phyloP scores from a whole-genome alignment of 2,797 vertebrate species.

The Falco naumanni region DNA sequence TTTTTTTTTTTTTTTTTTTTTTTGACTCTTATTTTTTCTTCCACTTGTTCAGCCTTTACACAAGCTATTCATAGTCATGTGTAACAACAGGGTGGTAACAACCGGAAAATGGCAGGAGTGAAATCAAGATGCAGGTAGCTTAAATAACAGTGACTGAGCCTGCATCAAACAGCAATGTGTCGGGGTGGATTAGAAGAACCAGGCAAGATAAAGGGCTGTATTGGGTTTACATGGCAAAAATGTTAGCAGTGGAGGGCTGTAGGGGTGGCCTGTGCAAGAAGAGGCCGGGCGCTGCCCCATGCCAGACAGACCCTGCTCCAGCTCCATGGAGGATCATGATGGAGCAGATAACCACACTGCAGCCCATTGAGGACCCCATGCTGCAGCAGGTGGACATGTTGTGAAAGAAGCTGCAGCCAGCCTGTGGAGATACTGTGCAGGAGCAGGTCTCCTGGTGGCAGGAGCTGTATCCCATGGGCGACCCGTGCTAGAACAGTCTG shows the following conservation, averaged over 20 bases:
- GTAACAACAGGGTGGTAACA: background rate
- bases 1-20: too few species aligned
- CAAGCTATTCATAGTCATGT: background rate
- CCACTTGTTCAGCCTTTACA: background rate
- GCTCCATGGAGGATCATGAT: fast-evolving
- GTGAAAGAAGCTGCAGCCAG: background rate
- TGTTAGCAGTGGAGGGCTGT: background rate
- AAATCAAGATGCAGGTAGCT: background rate
- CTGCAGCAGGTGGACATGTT: too few species aligned
- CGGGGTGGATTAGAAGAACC: background rate
- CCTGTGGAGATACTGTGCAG: background rate
- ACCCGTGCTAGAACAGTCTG: background rate
- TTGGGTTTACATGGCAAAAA: background rate
- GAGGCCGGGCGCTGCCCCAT: background rate
- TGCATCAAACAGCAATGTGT: background rate
- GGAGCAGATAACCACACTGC: background rate
- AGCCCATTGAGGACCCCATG: fast-evolving
- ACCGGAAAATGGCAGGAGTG: background rate
- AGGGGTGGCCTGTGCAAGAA: background rate
- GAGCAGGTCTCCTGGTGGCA: background rate
- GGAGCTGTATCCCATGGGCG: background rate
- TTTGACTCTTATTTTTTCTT: background rate
- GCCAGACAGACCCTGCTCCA: background rate
- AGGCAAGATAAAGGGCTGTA: background rate
- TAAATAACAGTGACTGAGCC: background rate